phyloP scores from a whole-genome alignment of 1,140 invertebrate genomes.

The Philopotamus ludificatus region DNA sequence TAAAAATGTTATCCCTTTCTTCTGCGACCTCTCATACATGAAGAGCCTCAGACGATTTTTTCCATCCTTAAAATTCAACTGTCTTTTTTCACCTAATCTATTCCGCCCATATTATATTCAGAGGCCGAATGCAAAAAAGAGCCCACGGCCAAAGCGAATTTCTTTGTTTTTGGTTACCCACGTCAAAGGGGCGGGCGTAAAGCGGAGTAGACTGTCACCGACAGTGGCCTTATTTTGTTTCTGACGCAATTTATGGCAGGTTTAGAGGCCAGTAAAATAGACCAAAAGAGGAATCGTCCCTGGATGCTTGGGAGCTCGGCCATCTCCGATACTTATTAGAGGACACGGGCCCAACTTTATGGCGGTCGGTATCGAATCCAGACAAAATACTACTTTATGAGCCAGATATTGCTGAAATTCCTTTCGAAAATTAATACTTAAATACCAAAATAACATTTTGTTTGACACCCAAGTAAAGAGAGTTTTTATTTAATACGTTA shows the following conservation, averaged over 20 bases:
- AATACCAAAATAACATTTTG: no score
- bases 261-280: constrained; percentile 41
- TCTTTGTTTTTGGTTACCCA: constrained; percentile 25
- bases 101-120: background rate
- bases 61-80: background rate
- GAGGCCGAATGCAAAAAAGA: constrained; percentile 9
- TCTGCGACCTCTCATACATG: background rate
- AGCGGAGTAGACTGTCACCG: constrained; percentile 32
- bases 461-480: no score
- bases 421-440: no score
- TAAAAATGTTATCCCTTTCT: no score
- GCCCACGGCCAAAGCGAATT: constrained; percentile 21
- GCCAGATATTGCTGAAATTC: no score
- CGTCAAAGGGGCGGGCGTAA: constrained; percentile 33
- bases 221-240: constrained; percentile 42
- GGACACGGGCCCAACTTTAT: no score
- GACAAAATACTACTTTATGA: no score
- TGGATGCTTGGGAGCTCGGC: no score
- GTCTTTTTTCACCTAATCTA: background rate
- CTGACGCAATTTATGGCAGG: constrained; percentile 40
- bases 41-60: background rate
- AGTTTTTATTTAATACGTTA: no score
- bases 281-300: constrained; percentile 9
- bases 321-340: no score
- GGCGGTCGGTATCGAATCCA: no score